Evolutionary conservation across 1,140 invertebrate genomes (phyloP), one percentile per base, ranked within the genome.

Genomic region (Danaus plexippus): DNA sequence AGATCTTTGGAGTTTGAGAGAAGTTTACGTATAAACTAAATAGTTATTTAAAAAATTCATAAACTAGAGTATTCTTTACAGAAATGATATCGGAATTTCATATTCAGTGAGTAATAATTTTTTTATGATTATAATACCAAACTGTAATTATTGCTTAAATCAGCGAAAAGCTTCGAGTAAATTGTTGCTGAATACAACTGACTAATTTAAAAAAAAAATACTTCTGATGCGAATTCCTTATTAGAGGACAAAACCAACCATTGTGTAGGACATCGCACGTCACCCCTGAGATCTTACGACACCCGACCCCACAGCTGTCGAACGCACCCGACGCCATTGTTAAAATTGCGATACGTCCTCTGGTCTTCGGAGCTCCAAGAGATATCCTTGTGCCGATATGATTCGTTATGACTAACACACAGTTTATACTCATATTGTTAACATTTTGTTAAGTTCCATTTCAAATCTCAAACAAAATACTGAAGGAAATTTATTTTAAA

Each of bases 311-410:
- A 52, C 49, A 47, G 47, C 75, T 80, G 79, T 82, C 79, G 76
- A 80, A 78, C 66, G 70, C 77, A 84, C 69, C 66, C 73, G 71
- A 76, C 69, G 74, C 71, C 74, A 75, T 80, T 75, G 77, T 82
- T 85, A 79, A 74, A 73, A 73, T 72, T 66, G 57, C 70, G 72
- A 75, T 75, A 73, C 73, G 67, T 71, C 44, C 50, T 50, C 47
- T 67, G 61, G 62, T 65, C 59, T 59, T 67, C 60, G 53, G 47
- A 59, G 57, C 54, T 53, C 43, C 46, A 59, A 47, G 50, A 63
- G 53, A n/a, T n/a, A 61, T 53, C 50, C 53, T 45, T 46, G 44
- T 51, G 3, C 40, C 52, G 11, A 53, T 53, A 53, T 53, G 15
- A 46, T 46, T 52, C 11, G 43, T 22, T 40, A 6, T 50, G 42